Conservation (phyloP, 2,888 invertebrate genomes). For the Polydrusus cervinus region DNA sequence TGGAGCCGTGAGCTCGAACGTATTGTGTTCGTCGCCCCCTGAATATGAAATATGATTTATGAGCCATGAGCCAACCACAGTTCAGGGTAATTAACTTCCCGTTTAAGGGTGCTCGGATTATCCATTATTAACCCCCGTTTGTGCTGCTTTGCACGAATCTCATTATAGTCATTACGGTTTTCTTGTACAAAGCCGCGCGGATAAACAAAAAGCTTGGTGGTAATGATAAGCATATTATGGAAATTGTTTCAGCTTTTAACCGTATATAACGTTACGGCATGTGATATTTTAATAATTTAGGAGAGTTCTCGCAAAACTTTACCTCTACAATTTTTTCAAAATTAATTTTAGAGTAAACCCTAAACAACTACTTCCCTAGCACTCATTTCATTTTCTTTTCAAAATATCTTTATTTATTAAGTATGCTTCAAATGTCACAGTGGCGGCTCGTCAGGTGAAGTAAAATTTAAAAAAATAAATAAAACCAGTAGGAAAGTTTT, state of each 20-base stretch:
- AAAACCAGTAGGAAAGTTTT: no score
- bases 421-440: no score
- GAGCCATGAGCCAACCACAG: constrained; percentile 69
- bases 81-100: constrained; percentile 71
- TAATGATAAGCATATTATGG: constrained; percentile 53
- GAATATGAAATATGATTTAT: constrained; percentile 71
- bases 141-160: constrained; percentile 44
- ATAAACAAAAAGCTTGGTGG: constrained; percentile 53
- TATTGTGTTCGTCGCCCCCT: constrained; percentile 63
- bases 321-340: no score
- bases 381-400: no score
- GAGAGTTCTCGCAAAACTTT: no score
- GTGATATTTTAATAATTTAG: constrained; percentile 6
- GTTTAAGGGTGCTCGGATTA: constrained; percentile 64
- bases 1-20: constrained; percentile 59
- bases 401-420: no score
- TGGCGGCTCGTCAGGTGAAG: no score
- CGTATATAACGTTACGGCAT: not conserved
- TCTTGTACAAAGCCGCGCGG: constrained; percentile 48
- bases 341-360: no score
- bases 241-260: constrained; percentile 46
- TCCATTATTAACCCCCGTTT: constrained; percentile 59
- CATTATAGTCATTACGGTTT: constrained; percentile 44
- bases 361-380: no score
- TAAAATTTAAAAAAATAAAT: no score